Base-by-base conservation (phyloP, 2,113 vertebrate species). In the Scalopus aquaticus region DNA sequence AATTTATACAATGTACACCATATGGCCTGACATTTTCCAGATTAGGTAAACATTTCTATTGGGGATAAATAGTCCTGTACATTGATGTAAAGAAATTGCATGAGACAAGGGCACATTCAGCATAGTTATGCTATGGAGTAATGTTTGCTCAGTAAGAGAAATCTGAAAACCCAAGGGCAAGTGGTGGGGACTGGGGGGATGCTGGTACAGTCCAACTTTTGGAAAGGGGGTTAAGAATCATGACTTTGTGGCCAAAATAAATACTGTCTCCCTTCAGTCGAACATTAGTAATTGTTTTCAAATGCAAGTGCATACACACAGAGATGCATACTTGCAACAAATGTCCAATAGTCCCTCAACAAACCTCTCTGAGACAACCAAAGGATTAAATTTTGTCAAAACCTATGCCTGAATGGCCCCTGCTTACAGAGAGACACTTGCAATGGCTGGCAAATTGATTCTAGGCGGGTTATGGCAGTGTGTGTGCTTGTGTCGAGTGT, bases 31-130 rank as follows among this genome's bases (percentile, higher is more conserved):
- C 98, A 97, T 98, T 98, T 98, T 98, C 98, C 98, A 98, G 98
- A 98, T 98, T 98, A 98, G 98, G 98, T 98, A 98, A 98, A 98
- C 98, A 98, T 98, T 98, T 98, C 98, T 98, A 97, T 97, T 98
- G 98, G 98, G 98, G 98, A 98, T 98, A 98, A 98, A 98, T 98
- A 98, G 97, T 98, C 97, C 96, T 98, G 97, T 96, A 98, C 97
- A 97, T 97, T 89, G 86, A 98, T 97, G 98, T 98, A 98, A 98
- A 98, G 97, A 98, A 98, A 98, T 98, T 98, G 94, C 95, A 97
- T 74, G 95, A 98, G 98, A 98, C 98, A 98, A 98, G 98, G 98
- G 96, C 97, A 97, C 97, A 98, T 97, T 95, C 96, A 96, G 97
- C 92, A 97, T 98, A 98, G 98, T 97, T 98, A 96, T 96, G 94